phyloP scores from a whole-genome alignment of 2,888 invertebrate species.

The Galeopsomyia nigrocyanea region DNA sequence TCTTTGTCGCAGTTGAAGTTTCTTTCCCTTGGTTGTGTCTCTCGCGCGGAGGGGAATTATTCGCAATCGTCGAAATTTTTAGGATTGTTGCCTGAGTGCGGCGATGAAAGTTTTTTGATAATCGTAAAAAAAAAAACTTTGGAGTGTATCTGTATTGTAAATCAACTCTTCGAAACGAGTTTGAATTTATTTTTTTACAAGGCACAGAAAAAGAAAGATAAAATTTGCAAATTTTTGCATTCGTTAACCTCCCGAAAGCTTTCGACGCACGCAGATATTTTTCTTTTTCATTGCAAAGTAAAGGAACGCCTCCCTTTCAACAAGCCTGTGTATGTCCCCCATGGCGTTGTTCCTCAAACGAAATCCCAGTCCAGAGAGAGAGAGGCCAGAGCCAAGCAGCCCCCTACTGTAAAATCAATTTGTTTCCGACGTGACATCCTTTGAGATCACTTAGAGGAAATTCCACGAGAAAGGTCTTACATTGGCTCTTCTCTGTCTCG shows the following conservation, averaged over 20 bases:
- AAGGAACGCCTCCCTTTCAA: neutral
- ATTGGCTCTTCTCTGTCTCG: constrained; percentile 5
- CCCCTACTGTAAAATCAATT: constrained; percentile 61
- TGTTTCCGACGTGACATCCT: constrained; percentile 60
- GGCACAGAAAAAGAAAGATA: too few relatives aligned
- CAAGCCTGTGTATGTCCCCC: constrained; percentile 3
- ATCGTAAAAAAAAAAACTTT: too few relatives aligned
- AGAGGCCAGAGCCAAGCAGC: constrained; percentile 30
- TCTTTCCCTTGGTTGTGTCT: neutral
- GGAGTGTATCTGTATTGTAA: too few relatives aligned
- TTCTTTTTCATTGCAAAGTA: too few relatives aligned
- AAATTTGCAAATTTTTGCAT: neutral
- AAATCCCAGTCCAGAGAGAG: constrained; percentile 44
- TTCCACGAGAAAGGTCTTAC: constrained; percentile 53
- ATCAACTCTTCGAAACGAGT: too few relatives aligned
- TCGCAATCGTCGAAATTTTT: too few relatives aligned
- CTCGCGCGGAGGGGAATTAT: neutral
- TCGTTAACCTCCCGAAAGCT: constrained; percentile 27
- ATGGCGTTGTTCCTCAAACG: constrained; percentile 35
- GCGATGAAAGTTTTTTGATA: too few relatives aligned
- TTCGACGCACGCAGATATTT: constrained; percentile 13
- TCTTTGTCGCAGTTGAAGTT: constrained; percentile 16
- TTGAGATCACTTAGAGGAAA: constrained; percentile 62
- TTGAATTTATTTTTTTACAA: too few relatives aligned
- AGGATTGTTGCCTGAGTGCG: too few relatives aligned